These are phyloP conservation scores for Psococerastis gibbosa DNA, from an alignment of 2,888 invertebrate species.

Conservation along the genomic window DNA sequence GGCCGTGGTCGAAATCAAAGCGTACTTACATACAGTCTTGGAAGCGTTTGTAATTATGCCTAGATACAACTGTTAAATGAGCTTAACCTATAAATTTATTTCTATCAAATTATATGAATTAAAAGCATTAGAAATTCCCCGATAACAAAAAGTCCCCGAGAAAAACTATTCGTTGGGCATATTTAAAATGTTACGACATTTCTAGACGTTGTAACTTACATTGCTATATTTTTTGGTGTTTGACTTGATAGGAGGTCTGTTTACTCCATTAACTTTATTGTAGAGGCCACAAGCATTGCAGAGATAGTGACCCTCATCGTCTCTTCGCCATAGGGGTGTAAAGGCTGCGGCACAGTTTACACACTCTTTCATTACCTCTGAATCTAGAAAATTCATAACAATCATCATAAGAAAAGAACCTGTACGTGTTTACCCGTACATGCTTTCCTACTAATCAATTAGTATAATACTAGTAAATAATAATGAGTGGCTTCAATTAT, in stretches of 20 bases:
- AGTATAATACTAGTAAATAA: no score
- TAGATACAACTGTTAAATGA: no score
- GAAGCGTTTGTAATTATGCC: no score
- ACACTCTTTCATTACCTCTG: slow-evolving; percentile 45
- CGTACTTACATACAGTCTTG: no score
- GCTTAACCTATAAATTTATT: no score
- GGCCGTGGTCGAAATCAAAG: neutral
- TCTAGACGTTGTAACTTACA: no score
- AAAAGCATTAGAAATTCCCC: neutral
- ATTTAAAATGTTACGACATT: neutral
- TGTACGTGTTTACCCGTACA: no score
- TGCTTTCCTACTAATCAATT: no score
- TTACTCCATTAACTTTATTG: slow-evolving; percentile 46
- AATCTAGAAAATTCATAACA: neutral
- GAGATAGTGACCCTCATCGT: slow-evolving; percentile 68
- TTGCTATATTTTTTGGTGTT: slow-evolving; percentile 31
- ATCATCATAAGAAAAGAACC: neutral
- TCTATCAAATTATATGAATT: no score
- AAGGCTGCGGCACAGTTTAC: slow-evolving; percentile 42
- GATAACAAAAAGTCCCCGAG: neutral
- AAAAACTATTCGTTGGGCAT: neutral
- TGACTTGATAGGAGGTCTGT: slow-evolving; percentile 54
- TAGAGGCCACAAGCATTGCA: slow-evolving; percentile 65
- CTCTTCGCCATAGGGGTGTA: slow-evolving; percentile 70
- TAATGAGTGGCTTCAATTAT: no score